A percentile compares a stretch with the other conserved stretches of the same genome.
These are phyloP conservation scores for Sinocyclocheilus grahami DNA, from an alignment of 2,113 vertebrate species.

Conservation along the genomic window DNA sequence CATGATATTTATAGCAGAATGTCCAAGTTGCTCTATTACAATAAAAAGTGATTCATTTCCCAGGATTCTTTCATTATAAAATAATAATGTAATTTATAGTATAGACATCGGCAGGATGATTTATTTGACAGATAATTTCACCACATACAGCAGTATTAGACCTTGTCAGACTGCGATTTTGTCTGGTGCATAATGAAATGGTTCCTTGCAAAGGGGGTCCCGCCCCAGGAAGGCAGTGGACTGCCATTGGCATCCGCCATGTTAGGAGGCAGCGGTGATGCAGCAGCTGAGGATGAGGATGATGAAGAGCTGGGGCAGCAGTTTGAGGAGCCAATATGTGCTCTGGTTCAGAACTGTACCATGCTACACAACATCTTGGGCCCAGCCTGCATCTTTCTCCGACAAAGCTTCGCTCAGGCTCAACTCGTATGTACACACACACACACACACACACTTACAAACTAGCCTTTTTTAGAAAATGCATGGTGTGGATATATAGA, in stretches of 20 bases:
- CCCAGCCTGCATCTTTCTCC: slow-evolving; percentile 80
- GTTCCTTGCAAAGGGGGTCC: slow-evolving; percentile 67
- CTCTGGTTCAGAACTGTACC: slow-evolving; percentile 79
- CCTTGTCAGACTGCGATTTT: not conserved
- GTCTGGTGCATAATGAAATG: slow-evolving; percentile 42
- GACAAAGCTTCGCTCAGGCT: slow-evolving; percentile 74
- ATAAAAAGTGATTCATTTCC: not conserved
- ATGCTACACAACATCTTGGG: slow-evolving; percentile 78
- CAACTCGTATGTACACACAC: slow-evolving; percentile 74
- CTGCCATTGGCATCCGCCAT: slow-evolving; percentile 62
- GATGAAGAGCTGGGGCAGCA: slow-evolving; percentile 68
- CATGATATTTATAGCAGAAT: not conserved
- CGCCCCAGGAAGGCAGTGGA: slow-evolving; percentile 56
- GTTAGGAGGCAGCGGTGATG: slow-evolving; percentile 59
- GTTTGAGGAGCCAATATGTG: slow-evolving; percentile 71
- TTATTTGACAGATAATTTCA: not conserved
- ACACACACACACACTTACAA: not conserved
- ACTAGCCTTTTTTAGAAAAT: not conserved
- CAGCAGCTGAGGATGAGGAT: slow-evolving; percentile 65
- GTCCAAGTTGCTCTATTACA: not conserved
- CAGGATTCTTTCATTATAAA: too few relatives aligned
- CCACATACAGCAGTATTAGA: not conserved
- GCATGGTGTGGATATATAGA: not conserved
- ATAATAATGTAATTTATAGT: not conserved
- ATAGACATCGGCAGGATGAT: not conserved